Evolutionary conservation across 2,113 vertebrate genomes (phyloP).

Genomic region (Rhinogobius similis): DNA sequence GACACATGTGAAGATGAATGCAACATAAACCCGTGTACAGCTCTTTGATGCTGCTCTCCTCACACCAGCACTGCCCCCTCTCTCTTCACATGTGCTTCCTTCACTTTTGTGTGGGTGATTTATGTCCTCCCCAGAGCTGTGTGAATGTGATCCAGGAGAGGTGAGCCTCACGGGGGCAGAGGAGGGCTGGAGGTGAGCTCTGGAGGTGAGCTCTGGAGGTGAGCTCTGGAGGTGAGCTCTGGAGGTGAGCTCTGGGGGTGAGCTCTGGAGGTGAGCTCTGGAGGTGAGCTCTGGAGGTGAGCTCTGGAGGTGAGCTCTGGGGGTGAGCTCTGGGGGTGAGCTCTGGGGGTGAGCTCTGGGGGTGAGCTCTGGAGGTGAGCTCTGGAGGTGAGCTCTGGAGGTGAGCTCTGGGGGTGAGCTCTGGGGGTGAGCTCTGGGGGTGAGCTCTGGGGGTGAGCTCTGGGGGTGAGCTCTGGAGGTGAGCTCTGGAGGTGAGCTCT

Average conservation of each 20-base stretch:
- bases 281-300: conserved; percentile 15
- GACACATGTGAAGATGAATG: too few species aligned
- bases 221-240: conserved; percentile 6
- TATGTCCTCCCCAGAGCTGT: conserved; percentile 42
- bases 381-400: conserved; percentile 9
- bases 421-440: too few species aligned
- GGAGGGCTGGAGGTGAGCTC: conserved; percentile 22
- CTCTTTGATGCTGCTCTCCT: too few species aligned
- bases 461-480: conserved; percentile 16
- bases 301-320: conserved; percentile 9
- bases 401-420: conserved; percentile 14
- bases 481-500: conserved; percentile 7
- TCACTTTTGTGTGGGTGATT: conserved; percentile 50
- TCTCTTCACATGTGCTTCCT: too few species aligned
- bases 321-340: conserved; percentile 9
- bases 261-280: conserved; percentile 6
- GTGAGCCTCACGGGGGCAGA: conserved; percentile 1
- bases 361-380: conserved; percentile 14
- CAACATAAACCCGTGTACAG: too few species aligned
- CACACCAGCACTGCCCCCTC: too few species aligned
- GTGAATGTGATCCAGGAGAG: conserved; percentile 46
- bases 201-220: conserved; percentile 24
- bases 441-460: not conserved
- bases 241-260: conserved; percentile 14
- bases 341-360: conserved; percentile 10